A percentile compares a stretch with the other conserved stretches of the same genome.
Conservation (phyloP, 2,888 invertebrate species). For the Tortrix viridana region DNA sequence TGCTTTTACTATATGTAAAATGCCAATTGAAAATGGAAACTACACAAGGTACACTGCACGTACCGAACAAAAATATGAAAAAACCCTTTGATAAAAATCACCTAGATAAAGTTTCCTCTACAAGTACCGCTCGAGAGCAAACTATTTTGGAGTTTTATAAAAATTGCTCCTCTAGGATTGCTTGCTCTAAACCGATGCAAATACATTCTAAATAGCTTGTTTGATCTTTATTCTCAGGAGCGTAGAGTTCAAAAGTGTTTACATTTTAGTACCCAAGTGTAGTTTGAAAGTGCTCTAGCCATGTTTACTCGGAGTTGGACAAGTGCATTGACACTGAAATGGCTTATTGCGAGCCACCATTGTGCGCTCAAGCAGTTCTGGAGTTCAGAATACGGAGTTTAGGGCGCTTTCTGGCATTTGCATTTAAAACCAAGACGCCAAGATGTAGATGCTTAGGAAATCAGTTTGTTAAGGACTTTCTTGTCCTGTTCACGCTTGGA, state of each 20-base stretch:
- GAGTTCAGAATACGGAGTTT: conserved; percentile 21
- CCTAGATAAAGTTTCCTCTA: conserved; percentile 6
- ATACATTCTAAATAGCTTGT: conserved; percentile 15
- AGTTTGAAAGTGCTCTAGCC: conserved; percentile 26
- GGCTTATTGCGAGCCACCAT: conserved; percentile 30
- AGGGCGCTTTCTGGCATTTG: conserved; percentile 30
- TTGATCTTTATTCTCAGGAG: conserved; percentile 4
- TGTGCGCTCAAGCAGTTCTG: conserved; percentile 13
- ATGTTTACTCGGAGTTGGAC: conserved; percentile 35
- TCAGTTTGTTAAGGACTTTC: conserved; percentile 7
- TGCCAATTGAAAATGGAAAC: too few species aligned
- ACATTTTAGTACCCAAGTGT: conserved; percentile 13
- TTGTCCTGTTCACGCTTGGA: too few species aligned
- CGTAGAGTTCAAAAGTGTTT: conserved; percentile 14
- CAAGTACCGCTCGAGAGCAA: conserved; percentile 5
- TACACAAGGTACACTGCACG: too few species aligned
- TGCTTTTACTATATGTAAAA: too few species aligned
- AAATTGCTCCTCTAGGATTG: conserved; percentile 26
- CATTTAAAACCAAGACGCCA: conserved; percentile 25
- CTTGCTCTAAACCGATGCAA: conserved; percentile 15
- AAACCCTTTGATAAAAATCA: too few species aligned
- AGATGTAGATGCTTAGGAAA: conserved; percentile 9
- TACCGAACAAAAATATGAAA: too few species aligned
- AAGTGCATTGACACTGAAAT: conserved; percentile 38
- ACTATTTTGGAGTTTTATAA: conserved; percentile 22